A percentile compares a stretch with the other conserved stretches of the same genome.
Conservation (phyloP, 2,888 invertebrate species). For the Drosophila longiperda region DNA sequence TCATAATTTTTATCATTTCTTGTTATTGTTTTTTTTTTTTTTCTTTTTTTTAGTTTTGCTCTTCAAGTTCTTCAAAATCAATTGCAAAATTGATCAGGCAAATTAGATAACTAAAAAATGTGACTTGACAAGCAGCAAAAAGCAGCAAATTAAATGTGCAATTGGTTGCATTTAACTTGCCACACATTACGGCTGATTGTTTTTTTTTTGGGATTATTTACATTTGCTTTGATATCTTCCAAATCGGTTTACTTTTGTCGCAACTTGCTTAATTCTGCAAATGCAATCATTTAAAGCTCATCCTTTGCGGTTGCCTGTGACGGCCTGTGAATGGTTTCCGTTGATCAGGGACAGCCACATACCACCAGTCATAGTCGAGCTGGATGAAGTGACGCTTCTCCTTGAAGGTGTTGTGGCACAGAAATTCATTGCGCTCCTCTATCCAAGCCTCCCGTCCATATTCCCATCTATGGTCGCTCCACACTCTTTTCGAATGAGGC, state of each 20-base stretch:
- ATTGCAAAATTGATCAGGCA: not conserved
- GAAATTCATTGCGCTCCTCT: constrained; percentile 16
- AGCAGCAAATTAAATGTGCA: not conserved
- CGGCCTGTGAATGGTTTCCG: not conserved
- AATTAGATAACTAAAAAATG: not conserved
- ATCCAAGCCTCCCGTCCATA: constrained; percentile 39
- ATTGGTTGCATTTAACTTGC: not conserved
- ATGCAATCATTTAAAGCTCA: constrained; percentile 5
- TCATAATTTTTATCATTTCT: not conserved
- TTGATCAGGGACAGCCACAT: constrained; percentile 7
- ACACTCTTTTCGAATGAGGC: constrained; percentile 26
- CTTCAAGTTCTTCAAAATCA: not conserved
- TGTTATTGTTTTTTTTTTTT: not conserved
- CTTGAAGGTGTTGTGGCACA: not conserved
- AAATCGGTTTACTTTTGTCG: not conserved
- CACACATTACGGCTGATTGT: not conserved
- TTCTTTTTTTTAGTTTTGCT: not conserved
- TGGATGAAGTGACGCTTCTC: constrained; percentile 18
- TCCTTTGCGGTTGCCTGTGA: not conserved
- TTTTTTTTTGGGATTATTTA: not conserved
- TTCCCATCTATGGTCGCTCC: constrained; percentile 33
- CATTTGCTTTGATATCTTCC: not conserved
- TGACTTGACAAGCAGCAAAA: not conserved
- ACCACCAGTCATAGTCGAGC: constrained; percentile 43
- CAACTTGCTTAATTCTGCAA: not conserved